Percentiles rank a stretch among this genome's conserved stretches.
Conservation (phyloP, 2,113 vertebrate genomes). For the Pungitius pungitius region DNA sequence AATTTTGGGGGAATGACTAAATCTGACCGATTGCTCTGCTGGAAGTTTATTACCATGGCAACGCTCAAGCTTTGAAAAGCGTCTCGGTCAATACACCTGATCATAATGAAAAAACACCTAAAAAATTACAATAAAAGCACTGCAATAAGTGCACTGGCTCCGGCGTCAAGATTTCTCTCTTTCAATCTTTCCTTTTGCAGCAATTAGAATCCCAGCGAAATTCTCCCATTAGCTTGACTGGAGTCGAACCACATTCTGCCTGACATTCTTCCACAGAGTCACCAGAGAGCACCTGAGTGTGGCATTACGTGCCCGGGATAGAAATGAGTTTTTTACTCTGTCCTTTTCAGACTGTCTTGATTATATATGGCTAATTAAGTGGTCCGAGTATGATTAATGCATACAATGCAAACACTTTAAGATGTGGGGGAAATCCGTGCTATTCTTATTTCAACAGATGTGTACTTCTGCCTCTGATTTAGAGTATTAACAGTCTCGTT, state of each 20-base stretch:
- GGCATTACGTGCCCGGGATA: constrained; percentile 5
- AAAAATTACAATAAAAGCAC: constrained; percentile 11
- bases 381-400: constrained; percentile 31
- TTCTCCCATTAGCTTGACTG: constrained; percentile 26
- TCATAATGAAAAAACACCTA: background rate
- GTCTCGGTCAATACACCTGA: background rate
- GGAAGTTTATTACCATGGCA: background rate
- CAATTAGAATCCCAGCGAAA: constrained; percentile 38
- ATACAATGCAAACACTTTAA: constrained; percentile 41
- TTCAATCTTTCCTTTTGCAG: background rate
- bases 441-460: constrained; percentile 44
- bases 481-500: constrained; percentile 45
- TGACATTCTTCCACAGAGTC: constrained; percentile 17
- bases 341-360: constrained; percentile 18
- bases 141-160: background rate
- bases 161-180: constrained; percentile 8
- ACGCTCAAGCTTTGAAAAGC: background rate
- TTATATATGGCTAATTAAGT: constrained; percentile 30
- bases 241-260: constrained; percentile 6
- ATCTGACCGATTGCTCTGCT: too few species aligned
- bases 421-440: constrained; percentile 24
- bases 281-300: constrained; percentile 11
- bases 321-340: constrained; percentile 24
- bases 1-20: too few species aligned
- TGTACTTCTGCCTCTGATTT: constrained; percentile 53